Evolutionary conservation across 1,140 invertebrate genomes (phyloP), one percentile per base, ranked within the genome.

Genomic region (Spodoptera litura): DNA sequence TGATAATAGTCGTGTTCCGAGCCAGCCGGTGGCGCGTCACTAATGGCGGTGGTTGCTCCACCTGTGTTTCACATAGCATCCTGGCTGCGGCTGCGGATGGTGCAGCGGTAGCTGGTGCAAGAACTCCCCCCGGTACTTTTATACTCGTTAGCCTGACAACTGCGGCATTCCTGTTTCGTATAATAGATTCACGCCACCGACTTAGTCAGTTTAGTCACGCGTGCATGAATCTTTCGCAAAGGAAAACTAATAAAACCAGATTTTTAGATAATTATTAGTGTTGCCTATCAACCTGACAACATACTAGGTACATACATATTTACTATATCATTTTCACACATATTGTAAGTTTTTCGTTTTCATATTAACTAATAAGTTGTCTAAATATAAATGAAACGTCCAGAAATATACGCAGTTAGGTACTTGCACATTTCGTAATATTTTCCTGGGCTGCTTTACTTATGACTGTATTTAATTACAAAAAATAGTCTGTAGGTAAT

Each of bases 61-160:
- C 61, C 61, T 66, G 20, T 62, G 59, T 73, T 79, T 79, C 78
- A 58, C 51, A 73, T 66, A 62, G 61, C 62, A 66, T 79, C 78
- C 68, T 79, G 78, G 52, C 38, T 55, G 56, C 38, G 38, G 38
- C 38, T 44, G 58, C 11, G 31, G 38, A 27, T 9, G 25, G 44
- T 59, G 31, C 53, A 73, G 49, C 58, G 11, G 59, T 15, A 27
- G 49, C 49, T 59, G 58, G 38, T 55, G 38, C 71, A 61, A 55
- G 53, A 44, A 44, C 44, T 51, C 4, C 35, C 20, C 13, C 27
- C 27, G 20, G 13, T 25, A 44, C 35, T 8, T n/a, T n/a, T 6
- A 11, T n/a, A 62, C 53, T 12, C 3, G 25, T 4, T 44, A 2
- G 44, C 66, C 27, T 73, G 52, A 38, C 25, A n/a, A 27, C 27